Conservation (phyloP, 2,888 invertebrate genomes). For the Cantharis lateralis region DNA sequence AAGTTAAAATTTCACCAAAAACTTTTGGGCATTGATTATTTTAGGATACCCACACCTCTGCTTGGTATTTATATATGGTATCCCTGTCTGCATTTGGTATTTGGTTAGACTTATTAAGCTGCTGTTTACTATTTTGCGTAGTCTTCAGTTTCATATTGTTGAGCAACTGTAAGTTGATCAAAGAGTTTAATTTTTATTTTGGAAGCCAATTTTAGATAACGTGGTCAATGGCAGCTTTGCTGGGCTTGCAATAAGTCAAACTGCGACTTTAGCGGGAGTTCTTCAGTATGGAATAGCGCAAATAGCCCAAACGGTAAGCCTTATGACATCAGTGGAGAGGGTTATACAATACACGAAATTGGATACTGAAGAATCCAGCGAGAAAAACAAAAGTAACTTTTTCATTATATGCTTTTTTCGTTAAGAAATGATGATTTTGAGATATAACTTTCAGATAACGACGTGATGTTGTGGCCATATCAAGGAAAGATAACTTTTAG, state of each 20-base stretch:
- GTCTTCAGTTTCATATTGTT: conserved; percentile 65
- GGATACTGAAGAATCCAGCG: conserved; percentile 63
- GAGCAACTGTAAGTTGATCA: conserved; percentile 55
- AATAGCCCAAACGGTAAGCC: conserved; percentile 71
- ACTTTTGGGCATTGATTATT: not conserved
- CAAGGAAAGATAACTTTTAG: conserved; percentile 64
- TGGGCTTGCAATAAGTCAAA: conserved; percentile 71
- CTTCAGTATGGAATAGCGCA: conserved; percentile 78
- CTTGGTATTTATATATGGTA: conserved; percentile 66
- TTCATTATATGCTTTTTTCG: too few relatives aligned
- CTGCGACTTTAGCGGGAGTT: conserved; percentile 73
- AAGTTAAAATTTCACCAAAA: not conserved
- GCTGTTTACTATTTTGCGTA: conserved; percentile 63
- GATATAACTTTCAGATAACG: not conserved
- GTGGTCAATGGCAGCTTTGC: conserved; percentile 62
- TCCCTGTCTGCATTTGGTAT: conserved; percentile 68
- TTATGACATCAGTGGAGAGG: conserved; percentile 78
- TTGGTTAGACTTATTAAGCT: conserved; percentile 68
- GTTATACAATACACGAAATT: conserved; percentile 75
- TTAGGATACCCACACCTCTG: conserved; percentile 65
- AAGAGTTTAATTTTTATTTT: not conserved
- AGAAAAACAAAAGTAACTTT: conserved; percentile 42
- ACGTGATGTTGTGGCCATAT: conserved; percentile 58
- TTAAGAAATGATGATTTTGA: too few relatives aligned
- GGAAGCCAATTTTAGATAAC: conserved; percentile 16